Evolutionary conservation across 2,888 invertebrate species (phyloP).

Genomic region (Molorchus minor): DNA sequence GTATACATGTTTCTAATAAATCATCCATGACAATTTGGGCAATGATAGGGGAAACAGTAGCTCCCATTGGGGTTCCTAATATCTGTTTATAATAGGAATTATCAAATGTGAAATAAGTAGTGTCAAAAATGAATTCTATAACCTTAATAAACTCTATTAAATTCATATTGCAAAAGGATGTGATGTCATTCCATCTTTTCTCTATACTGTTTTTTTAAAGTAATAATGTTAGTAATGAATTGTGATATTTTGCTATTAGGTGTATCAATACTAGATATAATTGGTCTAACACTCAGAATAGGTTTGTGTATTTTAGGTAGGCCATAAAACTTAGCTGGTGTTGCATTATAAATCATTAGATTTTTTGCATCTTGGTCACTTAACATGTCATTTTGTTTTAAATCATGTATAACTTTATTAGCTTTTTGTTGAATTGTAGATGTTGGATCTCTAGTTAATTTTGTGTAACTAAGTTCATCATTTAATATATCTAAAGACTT

Average conservation of each 20-base stretch:
- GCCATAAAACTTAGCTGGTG: not conserved
- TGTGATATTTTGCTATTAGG: not conserved
- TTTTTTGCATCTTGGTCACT: not conserved
- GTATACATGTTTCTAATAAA: slow-evolving; percentile 17
- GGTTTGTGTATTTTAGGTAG: slow-evolving; percentile 2
- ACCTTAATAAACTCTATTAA: not conserved
- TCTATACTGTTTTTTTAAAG: not conserved
- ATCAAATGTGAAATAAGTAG: no score
- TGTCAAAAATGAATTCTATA: not conserved
- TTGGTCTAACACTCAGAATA: not conserved
- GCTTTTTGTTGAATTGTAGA: slow-evolving; percentile 14
- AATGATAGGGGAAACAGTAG: slow-evolving; percentile 23
- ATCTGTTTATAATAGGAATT: slow-evolving; percentile 24
- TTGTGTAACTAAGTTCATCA: slow-evolving; percentile 10
- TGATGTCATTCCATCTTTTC: not conserved
- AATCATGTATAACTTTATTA: not conserved
- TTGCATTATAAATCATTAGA: not conserved
- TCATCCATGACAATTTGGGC: slow-evolving; percentile 33
- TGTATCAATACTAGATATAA: not conserved
- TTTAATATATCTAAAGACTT: slow-evolving; percentile 5
- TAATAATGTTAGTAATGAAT: not conserved
- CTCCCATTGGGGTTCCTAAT: slow-evolving; percentile 30
- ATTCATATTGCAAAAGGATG: not conserved
- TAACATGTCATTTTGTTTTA: not conserved
- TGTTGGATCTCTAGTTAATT: slow-evolving; percentile 8